Evolutionary conservation across 2,113 vertebrate species (phyloP).

Genomic region (Silurus glanis): DNA sequence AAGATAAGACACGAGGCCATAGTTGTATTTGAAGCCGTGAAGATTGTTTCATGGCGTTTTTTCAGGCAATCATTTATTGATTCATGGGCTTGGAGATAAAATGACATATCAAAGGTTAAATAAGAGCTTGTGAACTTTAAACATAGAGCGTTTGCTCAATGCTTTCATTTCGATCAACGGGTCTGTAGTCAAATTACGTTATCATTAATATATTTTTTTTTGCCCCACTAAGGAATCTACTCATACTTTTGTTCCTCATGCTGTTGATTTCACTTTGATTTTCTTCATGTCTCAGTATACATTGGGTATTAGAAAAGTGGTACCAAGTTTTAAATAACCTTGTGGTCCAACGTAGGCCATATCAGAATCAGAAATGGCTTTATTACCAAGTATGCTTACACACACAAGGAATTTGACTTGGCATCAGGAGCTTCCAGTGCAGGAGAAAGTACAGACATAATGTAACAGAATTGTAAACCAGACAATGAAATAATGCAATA

Average conservation of each 20-base stretch:
- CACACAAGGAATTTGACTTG: too few species aligned
- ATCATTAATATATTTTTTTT: neutral
- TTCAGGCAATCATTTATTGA: neutral
- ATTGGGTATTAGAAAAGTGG: neutral
- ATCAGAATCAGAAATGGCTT: too few species aligned
- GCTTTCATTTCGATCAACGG: neutral
- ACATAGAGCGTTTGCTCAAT: neutral
- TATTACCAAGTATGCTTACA: too few species aligned
- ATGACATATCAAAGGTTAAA: neutral
- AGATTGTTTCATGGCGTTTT: constrained; percentile 1
- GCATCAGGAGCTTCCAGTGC: too few species aligned
- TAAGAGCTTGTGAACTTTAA: constrained; percentile 5
- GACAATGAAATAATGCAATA: too few species aligned
- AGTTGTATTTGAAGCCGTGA: neutral
- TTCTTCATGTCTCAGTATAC: neutral
- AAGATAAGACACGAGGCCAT: neutral
- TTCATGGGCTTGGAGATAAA: neutral
- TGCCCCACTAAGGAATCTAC: neutral
- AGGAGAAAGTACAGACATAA: too few species aligned
- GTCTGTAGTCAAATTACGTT: neutral
- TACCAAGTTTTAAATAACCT: neutral
- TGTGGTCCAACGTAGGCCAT: neutral
- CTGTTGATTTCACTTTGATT: neutral
- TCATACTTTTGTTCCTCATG: neutral
- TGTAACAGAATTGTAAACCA: too few species aligned